Conservation (phyloP, 2,888 invertebrate genomes). For the Drosophila eohydei region DNA sequence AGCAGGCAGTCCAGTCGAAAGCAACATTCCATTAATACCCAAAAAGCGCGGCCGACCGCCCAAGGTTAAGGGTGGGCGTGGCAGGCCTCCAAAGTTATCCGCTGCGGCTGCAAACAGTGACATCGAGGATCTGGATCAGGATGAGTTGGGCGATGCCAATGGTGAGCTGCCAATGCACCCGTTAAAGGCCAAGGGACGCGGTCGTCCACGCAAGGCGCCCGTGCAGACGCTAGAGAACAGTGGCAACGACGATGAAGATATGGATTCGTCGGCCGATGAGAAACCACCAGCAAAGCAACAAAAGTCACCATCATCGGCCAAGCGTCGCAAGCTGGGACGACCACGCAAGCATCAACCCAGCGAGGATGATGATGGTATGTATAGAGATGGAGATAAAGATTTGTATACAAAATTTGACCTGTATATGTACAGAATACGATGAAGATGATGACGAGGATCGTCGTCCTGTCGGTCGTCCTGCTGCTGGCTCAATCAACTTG, state of each 20-base stretch:
- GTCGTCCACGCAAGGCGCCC: constrained; percentile 67
- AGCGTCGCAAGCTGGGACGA: constrained; percentile 70
- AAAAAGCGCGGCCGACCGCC: constrained; percentile 80
- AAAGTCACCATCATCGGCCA: constrained; percentile 43
- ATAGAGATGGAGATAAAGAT: not conserved
- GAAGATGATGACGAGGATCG: constrained; percentile 66
- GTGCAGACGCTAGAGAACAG: constrained; percentile 21
- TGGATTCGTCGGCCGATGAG: constrained; percentile 24
- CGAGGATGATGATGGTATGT: constrained; percentile 66
- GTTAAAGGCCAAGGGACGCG: constrained; percentile 64
- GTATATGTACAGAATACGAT: constrained; percentile 33
- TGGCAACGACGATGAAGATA: constrained; percentile 24
- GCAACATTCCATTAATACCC: constrained; percentile 48
- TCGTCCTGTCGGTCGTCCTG: constrained; percentile 76
- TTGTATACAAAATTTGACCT: not conserved
- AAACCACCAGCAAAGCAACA: constrained; percentile 27
- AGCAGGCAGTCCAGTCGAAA: constrained; percentile 32
- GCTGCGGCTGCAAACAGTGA: constrained; percentile 14
- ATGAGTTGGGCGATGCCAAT: constrained; percentile 45
- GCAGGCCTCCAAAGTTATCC: constrained; percentile 56
- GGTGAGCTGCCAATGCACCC: constrained; percentile 8
- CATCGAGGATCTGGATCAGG: constrained; percentile 45
- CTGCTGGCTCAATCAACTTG: constrained; percentile 70
- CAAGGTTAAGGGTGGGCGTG: constrained; percentile 60
- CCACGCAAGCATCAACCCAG: constrained; percentile 73